phyloP scores from a whole-genome alignment of 2,888 invertebrate species.

The Hermodice carunculata region DNA sequence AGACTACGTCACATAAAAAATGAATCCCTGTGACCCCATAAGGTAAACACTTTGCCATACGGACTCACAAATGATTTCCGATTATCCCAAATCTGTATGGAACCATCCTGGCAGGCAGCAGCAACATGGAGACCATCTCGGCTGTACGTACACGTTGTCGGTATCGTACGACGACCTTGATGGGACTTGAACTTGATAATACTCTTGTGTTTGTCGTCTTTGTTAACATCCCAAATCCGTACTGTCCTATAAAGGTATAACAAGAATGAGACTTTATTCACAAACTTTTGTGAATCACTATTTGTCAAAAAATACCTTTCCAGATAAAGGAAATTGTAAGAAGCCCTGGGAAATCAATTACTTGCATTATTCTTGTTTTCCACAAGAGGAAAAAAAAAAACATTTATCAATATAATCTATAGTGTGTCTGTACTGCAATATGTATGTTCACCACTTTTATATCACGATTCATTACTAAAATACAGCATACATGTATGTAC shows the following conservation, averaged over 20 bases:
- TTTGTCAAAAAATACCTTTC: too few species aligned
- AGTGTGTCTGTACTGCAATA: too few species aligned
- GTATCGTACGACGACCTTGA: slow-evolving; percentile 86
- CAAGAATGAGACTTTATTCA: background rate
- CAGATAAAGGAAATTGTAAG: too few species aligned
- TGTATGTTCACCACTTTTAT: too few species aligned
- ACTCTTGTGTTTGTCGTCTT: slow-evolving; percentile 76
- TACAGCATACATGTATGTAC: too few species aligned
- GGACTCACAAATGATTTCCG: slow-evolving; percentile 82
- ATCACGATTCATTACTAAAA: too few species aligned
- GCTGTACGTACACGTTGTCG: slow-evolving; percentile 86
- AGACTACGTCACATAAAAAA: background rate
- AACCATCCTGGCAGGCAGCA: slow-evolving; percentile 94
- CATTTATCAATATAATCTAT: too few species aligned
- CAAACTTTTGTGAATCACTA: too few species aligned
- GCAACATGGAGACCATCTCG: slow-evolving; percentile 89
- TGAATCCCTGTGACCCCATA: background rate
- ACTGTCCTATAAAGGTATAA: slow-evolving; percentile 76
- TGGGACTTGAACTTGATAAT: slow-evolving; percentile 82
- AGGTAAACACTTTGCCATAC: background rate
- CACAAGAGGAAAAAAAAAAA: too few species aligned
- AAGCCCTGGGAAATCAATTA: too few species aligned
- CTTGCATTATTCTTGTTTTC: too few species aligned
- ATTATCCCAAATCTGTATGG: slow-evolving; percentile 97
- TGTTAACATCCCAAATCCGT: slow-evolving; percentile 89